Evolutionary conservation across 2,797 vertebrate genomes (phyloP).

Genomic region (Microhierax caerulescens): DNA sequence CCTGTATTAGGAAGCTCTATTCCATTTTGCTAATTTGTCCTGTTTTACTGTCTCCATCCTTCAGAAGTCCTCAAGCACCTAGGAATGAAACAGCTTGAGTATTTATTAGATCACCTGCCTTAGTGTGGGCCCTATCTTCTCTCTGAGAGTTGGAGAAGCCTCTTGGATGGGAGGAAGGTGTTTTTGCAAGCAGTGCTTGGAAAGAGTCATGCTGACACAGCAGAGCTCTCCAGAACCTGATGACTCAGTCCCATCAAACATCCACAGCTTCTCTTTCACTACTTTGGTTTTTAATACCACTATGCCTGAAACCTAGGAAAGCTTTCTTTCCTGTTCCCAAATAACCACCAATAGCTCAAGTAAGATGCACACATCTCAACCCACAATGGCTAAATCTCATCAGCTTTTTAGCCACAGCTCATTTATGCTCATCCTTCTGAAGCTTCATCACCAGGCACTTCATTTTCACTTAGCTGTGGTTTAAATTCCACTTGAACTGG

Average conservation of each 20-base stretch:
- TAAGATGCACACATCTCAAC: background rate
- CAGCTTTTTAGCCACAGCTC: background rate
- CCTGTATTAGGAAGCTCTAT: background rate
- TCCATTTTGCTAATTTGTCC: background rate
- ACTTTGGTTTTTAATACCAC: background rate
- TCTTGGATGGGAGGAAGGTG: background rate
- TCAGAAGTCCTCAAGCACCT: background rate
- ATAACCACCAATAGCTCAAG: background rate
- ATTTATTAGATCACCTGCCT: background rate
- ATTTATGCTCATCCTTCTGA: background rate
- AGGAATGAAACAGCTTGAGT: background rate
- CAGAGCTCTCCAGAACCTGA: background rate
- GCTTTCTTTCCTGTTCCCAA: background rate
- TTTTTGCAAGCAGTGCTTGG: background rate
- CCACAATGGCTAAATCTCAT: background rate
- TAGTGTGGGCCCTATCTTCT: background rate
- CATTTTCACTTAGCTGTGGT: background rate
- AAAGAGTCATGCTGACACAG: rapidly evolving
- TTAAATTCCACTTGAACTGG: background rate
- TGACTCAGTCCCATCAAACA: background rate
- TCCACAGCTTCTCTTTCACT: background rate
- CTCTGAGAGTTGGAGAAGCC: background rate
- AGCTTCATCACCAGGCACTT: background rate
- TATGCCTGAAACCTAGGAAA: background rate
- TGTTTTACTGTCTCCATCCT: background rate